Percentiles rank a stretch among this genome's conserved stretches.
phyloP scores from a whole-genome alignment of 2,888 invertebrate species.

The Ormyrus pomaceus region DNA sequence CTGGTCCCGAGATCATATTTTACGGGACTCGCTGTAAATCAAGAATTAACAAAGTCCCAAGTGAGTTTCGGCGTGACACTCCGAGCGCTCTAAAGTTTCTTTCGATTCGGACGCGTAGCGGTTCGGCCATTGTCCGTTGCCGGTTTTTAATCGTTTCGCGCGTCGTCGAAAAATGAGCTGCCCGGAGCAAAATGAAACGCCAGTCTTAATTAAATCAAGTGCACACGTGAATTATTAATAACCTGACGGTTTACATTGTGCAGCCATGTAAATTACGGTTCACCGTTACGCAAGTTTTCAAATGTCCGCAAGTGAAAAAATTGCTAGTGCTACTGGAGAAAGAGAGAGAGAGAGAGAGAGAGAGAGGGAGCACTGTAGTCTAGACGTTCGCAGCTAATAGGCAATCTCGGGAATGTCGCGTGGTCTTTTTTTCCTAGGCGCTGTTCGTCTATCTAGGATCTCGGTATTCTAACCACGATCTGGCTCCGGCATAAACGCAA shows the following conservation, averaged over 20 bases:
- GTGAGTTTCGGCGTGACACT: constrained; percentile 35
- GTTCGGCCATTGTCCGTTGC: background rate
- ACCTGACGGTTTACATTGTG: background rate
- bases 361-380: too few relatives aligned
- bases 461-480: constrained; percentile 32
- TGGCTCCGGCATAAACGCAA: background rate
- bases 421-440: background rate
- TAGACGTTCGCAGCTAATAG: constrained; percentile 5
- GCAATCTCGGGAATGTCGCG: constrained; percentile 2
- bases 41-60: constrained; percentile 42
- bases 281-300: background rate
- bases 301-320: too few relatives aligned
- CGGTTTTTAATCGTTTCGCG: background rate
- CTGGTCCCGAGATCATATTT: constrained; percentile 19
- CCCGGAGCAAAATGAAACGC: too few relatives aligned
- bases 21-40: constrained; percentile 30
- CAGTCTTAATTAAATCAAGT: too few relatives aligned
- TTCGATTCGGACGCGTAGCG: background rate
- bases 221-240: too few relatives aligned
- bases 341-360: too few relatives aligned
- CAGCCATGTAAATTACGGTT: background rate
- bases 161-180: too few relatives aligned
- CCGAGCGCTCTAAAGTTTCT: too few relatives aligned
- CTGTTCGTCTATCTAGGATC: constrained; percentile 23
- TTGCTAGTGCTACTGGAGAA: too few relatives aligned